Base-by-base conservation (phyloP, 2,113 vertebrate genomes). In the Trichomycterus rosablanca region DNA sequence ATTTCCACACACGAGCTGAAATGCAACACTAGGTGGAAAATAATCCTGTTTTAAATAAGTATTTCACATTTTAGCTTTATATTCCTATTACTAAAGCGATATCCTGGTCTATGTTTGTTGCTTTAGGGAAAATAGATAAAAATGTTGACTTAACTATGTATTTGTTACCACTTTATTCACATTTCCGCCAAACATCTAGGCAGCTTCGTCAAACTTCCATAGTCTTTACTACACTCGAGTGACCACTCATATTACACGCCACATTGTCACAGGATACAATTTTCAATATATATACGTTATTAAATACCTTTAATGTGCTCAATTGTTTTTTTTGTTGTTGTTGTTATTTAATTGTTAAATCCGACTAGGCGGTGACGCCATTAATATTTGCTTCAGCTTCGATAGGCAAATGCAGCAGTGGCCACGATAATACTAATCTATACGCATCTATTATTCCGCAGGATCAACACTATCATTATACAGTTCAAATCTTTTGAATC, bases 121-220 rank as follows among this genome's bases (percentile, higher is more conserved):
- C n/a, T n/a, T 30, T 30, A 30, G 26, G 35, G 14, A 24, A 55
- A 40, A 40, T 2, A 20, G 22, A 26, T 14, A 3, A 16, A 14
- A 3, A 11, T 24, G 19, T 26, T 18, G 48, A 56, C 20, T 62
- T 63, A n/a, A n/a, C 12, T 32, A 7, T 43, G 35, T 43, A 46
- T 56, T 48, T 40, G 3, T 34, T 24, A 12, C 2, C 6, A 50
- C 5, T 62, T 28, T 12, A 19, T 39, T 50, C 59, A 18, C 22
- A 16, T 65, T 65, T 65, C 63, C 63, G 63, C 43, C 26, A 19
- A 28, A 56, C 43, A 28, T 40, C 26, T 45, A 20, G 22, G 45
- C 22, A 61, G 18, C 28, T 22, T 34, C 45, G 45, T 50, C 5
- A 37, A 65, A 65, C 63, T 65, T 65, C 43, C 63, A 56, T 23